Conservation (phyloP, 1,140 invertebrate species). For the Hypothenemus hampei region DNA sequence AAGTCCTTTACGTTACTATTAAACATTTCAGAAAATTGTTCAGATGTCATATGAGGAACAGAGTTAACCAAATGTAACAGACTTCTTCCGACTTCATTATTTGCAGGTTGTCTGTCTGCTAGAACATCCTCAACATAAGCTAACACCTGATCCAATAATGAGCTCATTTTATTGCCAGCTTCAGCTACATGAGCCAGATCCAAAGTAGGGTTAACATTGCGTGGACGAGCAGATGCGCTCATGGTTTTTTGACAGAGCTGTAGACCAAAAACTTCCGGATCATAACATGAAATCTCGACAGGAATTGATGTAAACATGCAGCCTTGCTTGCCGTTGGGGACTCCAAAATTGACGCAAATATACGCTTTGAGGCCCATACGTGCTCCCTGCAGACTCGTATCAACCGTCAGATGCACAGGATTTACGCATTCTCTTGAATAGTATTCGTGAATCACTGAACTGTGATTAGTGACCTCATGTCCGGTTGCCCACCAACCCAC, state of each 20-base stretch:
- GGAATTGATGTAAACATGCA: slow-evolving; percentile 95
- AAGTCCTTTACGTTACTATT: slow-evolving; percentile 95
- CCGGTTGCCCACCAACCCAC: slow-evolving; percentile 98
- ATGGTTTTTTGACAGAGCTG: slow-evolving; percentile 74
- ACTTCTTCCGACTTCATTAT: slow-evolving; percentile 78
- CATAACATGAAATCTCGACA: slow-evolving; percentile 79
- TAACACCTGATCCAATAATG: slow-evolving; percentile 74
- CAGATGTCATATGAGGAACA: slow-evolving; percentile 82
- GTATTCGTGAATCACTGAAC: slow-evolving; percentile 95
- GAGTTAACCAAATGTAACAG: slow-evolving; percentile 86
- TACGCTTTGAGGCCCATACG: slow-evolving; percentile 91
- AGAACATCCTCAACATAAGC: slow-evolving; percentile 86
- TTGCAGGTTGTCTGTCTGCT: slow-evolving; percentile 64
- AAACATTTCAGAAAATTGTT: slow-evolving; percentile 92
- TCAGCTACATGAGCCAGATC: slow-evolving; percentile 77
- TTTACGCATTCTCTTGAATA: slow-evolving; percentile 89
- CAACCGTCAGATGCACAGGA: slow-evolving; percentile 91
- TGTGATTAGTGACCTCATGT: slow-evolving; percentile 93
- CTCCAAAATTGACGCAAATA: slow-evolving; percentile 58
- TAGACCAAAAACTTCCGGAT: slow-evolving; percentile 82
- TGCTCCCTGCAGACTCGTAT: slow-evolving; percentile 75
- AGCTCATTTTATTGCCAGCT: slow-evolving; percentile 69
- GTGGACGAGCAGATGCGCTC: slow-evolving; percentile 49
- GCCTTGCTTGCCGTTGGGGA: slow-evolving; percentile 71
- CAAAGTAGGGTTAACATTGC: slow-evolving; percentile 71